Evolutionary conservation across 2,113 vertebrate species (phyloP), one percentile per base, ranked within the genome.

Genomic region (Phycodurus eques): DNA sequence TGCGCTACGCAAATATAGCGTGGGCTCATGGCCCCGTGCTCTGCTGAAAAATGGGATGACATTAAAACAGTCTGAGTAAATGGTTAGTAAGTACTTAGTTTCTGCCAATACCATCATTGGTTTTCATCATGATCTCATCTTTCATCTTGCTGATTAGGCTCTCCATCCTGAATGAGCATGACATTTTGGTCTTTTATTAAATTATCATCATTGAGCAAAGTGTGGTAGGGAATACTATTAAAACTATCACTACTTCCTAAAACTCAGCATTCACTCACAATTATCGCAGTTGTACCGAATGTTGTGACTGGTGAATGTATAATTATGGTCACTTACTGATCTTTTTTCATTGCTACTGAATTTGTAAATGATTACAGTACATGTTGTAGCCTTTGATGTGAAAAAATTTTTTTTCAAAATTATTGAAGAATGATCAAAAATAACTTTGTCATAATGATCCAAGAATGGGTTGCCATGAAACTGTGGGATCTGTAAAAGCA

Each of bases 381-480:
- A 51, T 72, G 22, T 56, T 5, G 10, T 33, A 43, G 31, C 27
- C 63, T 72, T 57, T 70, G 67, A 54, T 68, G 44, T 67, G 72
- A 2, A 31, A 10, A 15, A 67, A 64, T n/a, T n/a, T n/a, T n/a
- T n/a, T 61, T 39, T 12, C 70, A 35, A 74, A 72, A 72, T 39
- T 63, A 77, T 57, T 77, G 74, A 79, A 72, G 67, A 44, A 68
- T 68, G 80, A 83, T 83, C 83, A 82, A 64, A 76, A 74, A 53
- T 79, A 80, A 87, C 74, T 61, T 71, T 51, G 72, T 82, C 33
- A 44, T 27, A 35, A 72, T 69, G 68, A 82, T 77, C 49, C 65
- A 31, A 43, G 65, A 71, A 39, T 72, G 44, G 65, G 88, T 89
- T 89, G 81, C 83, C 76, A 86, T 70, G 83, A 80, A 77, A 84